Conservation (phyloP, 2,797 vertebrate genomes). For the Sternotherus odoratus region DNA sequence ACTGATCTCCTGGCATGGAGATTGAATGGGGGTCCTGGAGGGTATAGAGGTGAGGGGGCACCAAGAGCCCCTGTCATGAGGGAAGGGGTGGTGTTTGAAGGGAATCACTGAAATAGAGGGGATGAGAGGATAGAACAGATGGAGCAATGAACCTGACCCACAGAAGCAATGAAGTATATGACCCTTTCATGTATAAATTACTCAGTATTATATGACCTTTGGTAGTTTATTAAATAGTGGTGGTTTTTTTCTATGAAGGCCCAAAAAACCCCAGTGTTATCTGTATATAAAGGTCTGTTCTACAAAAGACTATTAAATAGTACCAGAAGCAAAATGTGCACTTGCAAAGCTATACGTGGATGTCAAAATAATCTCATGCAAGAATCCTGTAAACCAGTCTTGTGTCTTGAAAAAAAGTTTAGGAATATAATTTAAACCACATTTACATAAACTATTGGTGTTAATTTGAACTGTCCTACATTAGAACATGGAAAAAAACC, state of each 20-base stretch:
- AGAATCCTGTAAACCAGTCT: background rate
- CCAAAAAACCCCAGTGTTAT: background rate
- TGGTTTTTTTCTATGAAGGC: background rate
- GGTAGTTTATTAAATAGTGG: background rate
- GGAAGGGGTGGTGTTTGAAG: background rate
- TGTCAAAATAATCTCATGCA: rapidly evolving
- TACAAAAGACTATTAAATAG: background rate
- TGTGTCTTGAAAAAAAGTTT: background rate
- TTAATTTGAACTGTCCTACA: background rate
- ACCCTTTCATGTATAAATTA: background rate
- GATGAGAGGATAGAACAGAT: background rate
- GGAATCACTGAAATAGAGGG: background rate
- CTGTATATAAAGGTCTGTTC: no score
- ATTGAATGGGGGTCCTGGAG: no score
- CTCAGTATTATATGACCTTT: background rate
- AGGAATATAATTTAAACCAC: background rate
- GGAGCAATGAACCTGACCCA: background rate
- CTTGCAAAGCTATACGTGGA: background rate
- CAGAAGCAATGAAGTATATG: background rate
- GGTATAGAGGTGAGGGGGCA: background rate
- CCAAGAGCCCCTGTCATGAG: background rate
- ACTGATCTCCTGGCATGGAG: background rate
- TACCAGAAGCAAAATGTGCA: background rate
- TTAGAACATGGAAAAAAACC: background rate
- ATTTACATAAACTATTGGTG: background rate